These are phyloP conservation scores for Diadegma fenestrale DNA, from an alignment of 2,888 invertebrate species.

Conservation along the genomic window DNA sequence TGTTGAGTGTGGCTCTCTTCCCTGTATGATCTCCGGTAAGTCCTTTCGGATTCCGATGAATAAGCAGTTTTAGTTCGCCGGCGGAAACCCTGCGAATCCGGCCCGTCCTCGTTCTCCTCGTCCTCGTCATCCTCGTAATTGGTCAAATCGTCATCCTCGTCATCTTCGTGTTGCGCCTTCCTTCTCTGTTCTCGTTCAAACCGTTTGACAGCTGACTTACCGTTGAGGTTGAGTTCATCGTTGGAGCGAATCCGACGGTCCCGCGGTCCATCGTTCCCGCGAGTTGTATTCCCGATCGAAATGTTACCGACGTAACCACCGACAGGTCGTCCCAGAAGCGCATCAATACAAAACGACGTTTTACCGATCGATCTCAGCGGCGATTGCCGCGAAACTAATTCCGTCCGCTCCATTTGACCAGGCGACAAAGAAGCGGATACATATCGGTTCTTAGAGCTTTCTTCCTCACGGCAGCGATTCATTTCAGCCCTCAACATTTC, in stretches of 20 bases:
- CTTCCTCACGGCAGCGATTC: slow-evolving; percentile 62
- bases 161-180: slow-evolving; percentile 75
- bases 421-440: slow-evolving; percentile 26
- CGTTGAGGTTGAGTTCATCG: slow-evolving; percentile 11
- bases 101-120: slow-evolving; percentile 51
- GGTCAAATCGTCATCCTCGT: slow-evolving; percentile 82
- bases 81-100: slow-evolving; percentile 27
- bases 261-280: not conserved
- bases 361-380: slow-evolving; percentile 82
- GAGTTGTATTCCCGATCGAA: slow-evolving; percentile 26
- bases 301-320: slow-evolving; percentile 47
- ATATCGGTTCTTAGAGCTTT: slow-evolving; percentile 50
- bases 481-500: slow-evolving; percentile 63
- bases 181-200: slow-evolving; percentile 32
- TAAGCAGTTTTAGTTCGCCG: slow-evolving; percentile 41
- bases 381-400: slow-evolving; percentile 41
- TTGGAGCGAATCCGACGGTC: slow-evolving; percentile 37
- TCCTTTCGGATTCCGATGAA: slow-evolving; percentile 31
- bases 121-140: slow-evolving; percentile 31
- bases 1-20: slow-evolving; percentile 30
- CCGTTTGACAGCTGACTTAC: slow-evolving; percentile 20
- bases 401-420: slow-evolving; percentile 45
- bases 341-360: slow-evolving; percentile 96
- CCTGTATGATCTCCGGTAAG: slow-evolving; percentile 52
- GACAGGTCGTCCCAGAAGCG: slow-evolving; percentile 89